These are phyloP conservation scores for Bettongia penicillata DNA, from an alignment of 2,113 vertebrate species.

Conservation along the genomic window DNA sequence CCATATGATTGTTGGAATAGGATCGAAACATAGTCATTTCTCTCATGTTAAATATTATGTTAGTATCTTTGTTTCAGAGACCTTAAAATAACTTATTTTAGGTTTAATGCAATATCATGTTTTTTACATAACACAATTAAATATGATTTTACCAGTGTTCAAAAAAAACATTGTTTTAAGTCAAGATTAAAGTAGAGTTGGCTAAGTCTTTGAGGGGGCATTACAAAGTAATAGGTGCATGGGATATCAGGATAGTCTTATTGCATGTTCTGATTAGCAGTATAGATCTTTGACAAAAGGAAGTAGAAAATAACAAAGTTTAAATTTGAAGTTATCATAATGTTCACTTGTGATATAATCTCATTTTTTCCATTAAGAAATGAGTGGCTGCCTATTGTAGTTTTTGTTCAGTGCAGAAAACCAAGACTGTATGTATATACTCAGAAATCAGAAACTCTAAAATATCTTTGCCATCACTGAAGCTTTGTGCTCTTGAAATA, in stretches of 20 bases:
- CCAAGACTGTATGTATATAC: neutral
- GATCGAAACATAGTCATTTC: neutral
- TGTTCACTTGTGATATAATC: constrained; percentile 32
- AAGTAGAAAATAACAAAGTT: constrained; percentile 24
- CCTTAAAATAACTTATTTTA: neutral
- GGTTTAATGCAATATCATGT: neutral
- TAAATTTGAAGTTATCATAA: constrained; percentile 1
- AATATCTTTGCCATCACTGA: constrained; percentile 70
- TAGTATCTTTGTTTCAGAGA: neutral
- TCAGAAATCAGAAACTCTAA: constrained; percentile 53
- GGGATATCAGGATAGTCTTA: neutral
- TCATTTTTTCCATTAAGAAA: constrained; percentile 64
- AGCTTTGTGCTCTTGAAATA: constrained; percentile 47
- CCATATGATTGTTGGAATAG: neutral
- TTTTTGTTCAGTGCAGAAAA: constrained; percentile 48
- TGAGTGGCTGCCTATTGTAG: constrained; percentile 66
- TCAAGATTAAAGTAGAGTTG: neutral
- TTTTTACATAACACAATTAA: neutral
- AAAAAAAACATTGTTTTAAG: neutral
- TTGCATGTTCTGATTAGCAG: constrained; percentile 31
- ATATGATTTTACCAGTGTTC: neutral
- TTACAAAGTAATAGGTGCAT: neutral
- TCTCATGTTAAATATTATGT: neutral
- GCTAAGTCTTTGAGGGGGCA: neutral
- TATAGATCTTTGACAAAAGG: constrained; percentile 27